Percentiles rank a stretch among this genome's conserved stretches.
These are phyloP conservation scores for Sesia bembeciformis DNA, from an alignment of 2,888 invertebrate genomes.

Conservation along the genomic window DNA sequence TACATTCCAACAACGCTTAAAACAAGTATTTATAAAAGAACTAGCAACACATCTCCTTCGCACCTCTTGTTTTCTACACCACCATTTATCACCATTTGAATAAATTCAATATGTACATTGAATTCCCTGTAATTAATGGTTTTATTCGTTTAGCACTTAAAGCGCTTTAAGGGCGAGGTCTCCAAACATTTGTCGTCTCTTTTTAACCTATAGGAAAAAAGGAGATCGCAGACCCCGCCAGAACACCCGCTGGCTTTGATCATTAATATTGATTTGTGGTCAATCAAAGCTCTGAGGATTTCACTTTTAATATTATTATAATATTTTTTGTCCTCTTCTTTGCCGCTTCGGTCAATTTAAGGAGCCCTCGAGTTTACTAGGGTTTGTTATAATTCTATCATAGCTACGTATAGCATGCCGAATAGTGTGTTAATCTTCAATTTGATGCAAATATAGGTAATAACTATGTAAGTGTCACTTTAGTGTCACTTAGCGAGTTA, in stretches of 20 bases:
- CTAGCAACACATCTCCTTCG: conserved; percentile 34
- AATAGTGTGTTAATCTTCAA: too few species aligned
- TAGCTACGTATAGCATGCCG: too few species aligned
- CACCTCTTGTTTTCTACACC: conserved; percentile 57
- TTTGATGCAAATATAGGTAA: too few species aligned
- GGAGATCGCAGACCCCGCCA: conserved; percentile 31
- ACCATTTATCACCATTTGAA: conserved; percentile 73
- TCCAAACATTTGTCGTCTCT: conserved; percentile 55
- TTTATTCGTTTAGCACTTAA: conserved; percentile 75
- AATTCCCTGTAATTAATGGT: conserved; percentile 73
- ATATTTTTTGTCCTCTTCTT: conserved; percentile 45
- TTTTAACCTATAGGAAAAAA: conserved; percentile 23
- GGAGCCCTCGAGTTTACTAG: conserved; percentile 32
- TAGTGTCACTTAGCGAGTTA: too few species aligned
- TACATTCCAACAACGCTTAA: conserved; percentile 33
- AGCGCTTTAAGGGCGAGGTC: conserved; percentile 70
- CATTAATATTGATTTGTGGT: conserved; percentile 77
- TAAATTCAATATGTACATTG: conserved; percentile 76
- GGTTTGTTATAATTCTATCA: not conserved
- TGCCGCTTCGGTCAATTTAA: conserved; percentile 26
- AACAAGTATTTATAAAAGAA: conserved; percentile 19
- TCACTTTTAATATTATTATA: conserved; percentile 69
- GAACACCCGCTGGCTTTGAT: conserved; percentile 67
- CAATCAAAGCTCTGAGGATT: conserved; percentile 72
- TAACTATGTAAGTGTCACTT: too few species aligned